Conservation (phyloP, 2,113 vertebrate species). For the Ptilonorhynchus violaceus region DNA sequence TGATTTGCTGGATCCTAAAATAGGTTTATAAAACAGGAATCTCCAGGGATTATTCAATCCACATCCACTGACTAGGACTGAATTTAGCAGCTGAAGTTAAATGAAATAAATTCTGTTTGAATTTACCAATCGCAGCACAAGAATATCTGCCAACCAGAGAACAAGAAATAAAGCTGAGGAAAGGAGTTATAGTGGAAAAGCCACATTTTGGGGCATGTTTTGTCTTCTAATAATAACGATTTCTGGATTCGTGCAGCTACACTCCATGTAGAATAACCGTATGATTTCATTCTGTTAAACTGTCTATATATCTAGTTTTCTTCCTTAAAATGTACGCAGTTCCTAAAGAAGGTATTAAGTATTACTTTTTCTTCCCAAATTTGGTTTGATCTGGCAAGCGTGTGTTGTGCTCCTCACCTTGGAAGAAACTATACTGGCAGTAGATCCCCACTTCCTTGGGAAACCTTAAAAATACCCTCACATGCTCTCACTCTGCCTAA, state of each 20-base stretch:
- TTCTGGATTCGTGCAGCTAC: background rate
- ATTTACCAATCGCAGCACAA: background rate
- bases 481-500: background rate
- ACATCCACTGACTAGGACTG: background rate
- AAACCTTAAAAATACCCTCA: background rate
- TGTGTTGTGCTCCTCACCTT: background rate
- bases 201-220: background rate
- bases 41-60: slow-evolving; percentile 49
- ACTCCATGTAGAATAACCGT: background rate
- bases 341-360: background rate
- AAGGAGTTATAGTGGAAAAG: background rate
- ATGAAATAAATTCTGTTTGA: background rate
- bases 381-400: background rate
- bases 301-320: background rate
- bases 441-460: background rate
- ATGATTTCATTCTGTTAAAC: background rate
- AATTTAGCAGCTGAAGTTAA: background rate
- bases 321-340: background rate
- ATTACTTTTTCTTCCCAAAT: background rate
- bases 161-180: background rate
- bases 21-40: slow-evolving; percentile 46
- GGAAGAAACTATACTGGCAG: background rate
- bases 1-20: slow-evolving; percentile 57
- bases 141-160: background rate
- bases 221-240: background rate